Percentiles rank a stretch among this genome's conserved stretches.
Conservation (phyloP, 2,113 vertebrate species). For the Petromus typicus region DNA sequence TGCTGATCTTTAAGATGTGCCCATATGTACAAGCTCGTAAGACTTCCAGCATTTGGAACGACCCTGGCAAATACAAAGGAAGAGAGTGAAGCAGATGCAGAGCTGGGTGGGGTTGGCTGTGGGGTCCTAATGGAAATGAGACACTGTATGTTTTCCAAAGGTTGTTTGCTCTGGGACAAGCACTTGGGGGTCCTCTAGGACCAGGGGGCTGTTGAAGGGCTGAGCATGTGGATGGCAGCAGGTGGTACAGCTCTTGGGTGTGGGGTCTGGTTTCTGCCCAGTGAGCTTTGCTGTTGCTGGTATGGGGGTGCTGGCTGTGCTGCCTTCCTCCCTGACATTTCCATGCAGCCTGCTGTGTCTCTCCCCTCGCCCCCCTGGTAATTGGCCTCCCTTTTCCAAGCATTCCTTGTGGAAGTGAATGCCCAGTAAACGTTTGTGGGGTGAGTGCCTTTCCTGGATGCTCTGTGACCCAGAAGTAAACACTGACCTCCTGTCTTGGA, state of each 20-base stretch:
- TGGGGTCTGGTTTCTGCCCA: fast-evolving
- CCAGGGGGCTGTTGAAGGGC: not conserved
- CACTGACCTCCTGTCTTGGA: fast-evolving
- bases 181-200: not conserved
- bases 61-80: not conserved
- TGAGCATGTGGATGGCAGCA: not conserved
- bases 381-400: not conserved
- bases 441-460: not conserved
- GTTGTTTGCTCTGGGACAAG: too few species aligned
- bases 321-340: not conserved
- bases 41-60: fast-evolving
- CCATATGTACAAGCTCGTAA: fast-evolving
- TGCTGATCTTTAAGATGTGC: not conserved
- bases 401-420: fast-evolving
- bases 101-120: not conserved
- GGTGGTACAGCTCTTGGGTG: fast-evolving
- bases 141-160: fast-evolving
- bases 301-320: fast-evolving
- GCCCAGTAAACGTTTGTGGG: not conserved
- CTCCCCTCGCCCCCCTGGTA: too few species aligned
- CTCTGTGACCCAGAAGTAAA: not conserved
- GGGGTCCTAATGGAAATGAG: not conserved
- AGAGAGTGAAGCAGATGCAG: not conserved
- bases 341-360: not conserved
- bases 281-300: not conserved